Conservation (phyloP, 2,888 invertebrate genomes). For the Melanargia galathea region DNA sequence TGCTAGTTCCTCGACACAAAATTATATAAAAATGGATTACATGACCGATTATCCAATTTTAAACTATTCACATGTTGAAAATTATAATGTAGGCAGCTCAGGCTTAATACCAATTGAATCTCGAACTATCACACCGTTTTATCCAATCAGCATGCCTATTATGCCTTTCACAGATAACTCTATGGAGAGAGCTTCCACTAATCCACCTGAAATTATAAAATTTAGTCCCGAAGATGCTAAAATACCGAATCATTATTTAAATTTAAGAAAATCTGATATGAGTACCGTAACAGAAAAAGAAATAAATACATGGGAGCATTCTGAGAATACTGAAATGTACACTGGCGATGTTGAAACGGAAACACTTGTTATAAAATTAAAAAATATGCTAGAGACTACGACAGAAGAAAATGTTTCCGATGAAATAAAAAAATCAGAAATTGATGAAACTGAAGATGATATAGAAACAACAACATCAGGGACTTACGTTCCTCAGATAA, state of each 20-base stretch:
- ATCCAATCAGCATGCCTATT: slow-evolving; percentile 47
- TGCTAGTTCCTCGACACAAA: slow-evolving; percentile 35
- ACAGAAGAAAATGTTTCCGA: slow-evolving; percentile 39
- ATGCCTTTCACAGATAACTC: slow-evolving; percentile 52
- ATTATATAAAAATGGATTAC: slow-evolving; percentile 43
- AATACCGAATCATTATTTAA: slow-evolving; percentile 61
- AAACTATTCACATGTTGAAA: slow-evolving; percentile 64
- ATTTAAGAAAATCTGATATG: slow-evolving; percentile 44
- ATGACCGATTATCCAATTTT: slow-evolving; percentile 51
- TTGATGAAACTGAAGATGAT: slow-evolving; percentile 27
- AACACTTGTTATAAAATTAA: slow-evolving; percentile 56
- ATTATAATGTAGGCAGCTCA: slow-evolving; percentile 70
- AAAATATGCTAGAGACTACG: slow-evolving; percentile 52
- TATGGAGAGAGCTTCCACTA: slow-evolving; percentile 50
- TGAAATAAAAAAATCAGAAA: slow-evolving; percentile 28
- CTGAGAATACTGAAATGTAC: slow-evolving; percentile 29
- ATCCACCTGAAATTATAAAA: slow-evolving; percentile 61
- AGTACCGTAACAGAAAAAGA: slow-evolving; percentile 39
- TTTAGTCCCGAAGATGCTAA: slow-evolving; percentile 72
- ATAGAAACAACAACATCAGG: slow-evolving; percentile 41
- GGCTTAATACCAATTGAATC: slow-evolving; percentile 62
- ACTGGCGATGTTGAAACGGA: slow-evolving; percentile 44
- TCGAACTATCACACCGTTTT: slow-evolving; percentile 42
- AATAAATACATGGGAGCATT: slow-evolving; percentile 41
- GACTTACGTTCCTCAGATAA: slow-evolving; percentile 69